Evolutionary conservation across 2,888 invertebrate species (phyloP), one percentile per base, ranked within the genome.

Genomic region (Dryomyza anilis): DNA sequence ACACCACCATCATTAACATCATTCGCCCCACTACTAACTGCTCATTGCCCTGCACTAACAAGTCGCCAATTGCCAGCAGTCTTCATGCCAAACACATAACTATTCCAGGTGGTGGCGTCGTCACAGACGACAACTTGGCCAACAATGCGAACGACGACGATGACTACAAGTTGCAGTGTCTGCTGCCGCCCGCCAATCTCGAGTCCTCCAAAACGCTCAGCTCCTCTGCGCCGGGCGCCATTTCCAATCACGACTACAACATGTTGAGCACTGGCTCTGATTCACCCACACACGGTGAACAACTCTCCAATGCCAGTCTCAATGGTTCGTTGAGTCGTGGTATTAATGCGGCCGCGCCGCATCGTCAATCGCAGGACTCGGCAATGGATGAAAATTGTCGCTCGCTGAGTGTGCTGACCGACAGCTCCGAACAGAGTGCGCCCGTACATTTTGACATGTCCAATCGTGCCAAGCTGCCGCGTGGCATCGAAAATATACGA

Each of bases 401-500:
- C 72, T 93, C 93, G 5, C 84, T 94, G 16, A 94, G 94, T 78
- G 92, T 93, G 72, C 86, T 94, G 67, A 94, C 94, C 0, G 94
- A 94, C 80, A 94, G 94, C 80, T 94, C 94, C 0, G 95, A 95
- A 76, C 94, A 95, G 78, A 93, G 93, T 75, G 95, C 92, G 45
- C 95, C 95, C 0, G 90, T 95, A 70, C 92, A 94, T 83, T 95
- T 96, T 78, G 95, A 96, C 78, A 91, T 95, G 89, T 94, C 94
- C 65, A 96, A 96, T 83, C 87, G 95, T 77, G 95, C 98, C 0
- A 96, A 97, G 81, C 85, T 98, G 52, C 98, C 98, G 0, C 89
- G 96, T 61, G 98, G 98, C 56, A 97, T 98, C 73, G 95, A 96
- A 77, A 96, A 97, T 83, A 97, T 98, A 73, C 89, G 97, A 1